Base-by-base conservation (phyloP, 1,140 invertebrate genomes). In the Sinonovacula constricta region DNA sequence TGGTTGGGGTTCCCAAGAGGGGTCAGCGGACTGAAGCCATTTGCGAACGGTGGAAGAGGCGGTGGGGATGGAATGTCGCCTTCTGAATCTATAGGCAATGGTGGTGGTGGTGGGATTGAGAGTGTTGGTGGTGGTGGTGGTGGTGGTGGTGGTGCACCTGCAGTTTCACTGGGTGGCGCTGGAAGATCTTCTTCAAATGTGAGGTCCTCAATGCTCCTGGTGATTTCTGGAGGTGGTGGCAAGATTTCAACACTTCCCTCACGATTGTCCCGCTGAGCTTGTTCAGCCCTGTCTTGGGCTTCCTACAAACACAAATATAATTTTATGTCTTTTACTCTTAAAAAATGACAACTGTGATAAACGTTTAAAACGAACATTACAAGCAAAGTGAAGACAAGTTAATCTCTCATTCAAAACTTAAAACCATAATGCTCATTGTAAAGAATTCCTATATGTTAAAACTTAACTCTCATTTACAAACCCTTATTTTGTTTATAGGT, bases 111-210 rank as follows among this genome's bases (percentile, higher is more conserved):
- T 49, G 71, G 56, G 14, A 70, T 56, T 26, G n/a, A n/a, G n/a
- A n/a, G n/a, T n/a, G 79, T 74, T 33, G 85, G 79, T 12, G 81
- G 77, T 39, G 75, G 68, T 36, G 74, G 70, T 2, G 79, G 81
- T 33, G 68, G 71, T 49, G 71, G 56, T 26, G 71, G 60, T 65
- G 51, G 24, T 24, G 34, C 39, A 36, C 33, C 34, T 34, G 74
- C 68, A 12, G 68, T 69, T 5, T 34, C 45, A 51, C 31, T 62
- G 15, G 81, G 81, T 24, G 81, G 81, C 12, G 76, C 76, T 45
- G 81, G 81, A 15, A 80, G 53, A 26, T 24, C 4, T 3, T 45
- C 66, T 69, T 74, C 70, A 24, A 69, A 26, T 22, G 57, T n/a
- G 39, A 80, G 79, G 28, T 78, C 67, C 49, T 78, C 75, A 15